A percentile compares a stretch with the other conserved stretches of the same genome.
These are phyloP conservation scores for Rhaphigaster nebulosa DNA, from an alignment of 2,888 invertebrate genomes.

Conservation along the genomic window DNA sequence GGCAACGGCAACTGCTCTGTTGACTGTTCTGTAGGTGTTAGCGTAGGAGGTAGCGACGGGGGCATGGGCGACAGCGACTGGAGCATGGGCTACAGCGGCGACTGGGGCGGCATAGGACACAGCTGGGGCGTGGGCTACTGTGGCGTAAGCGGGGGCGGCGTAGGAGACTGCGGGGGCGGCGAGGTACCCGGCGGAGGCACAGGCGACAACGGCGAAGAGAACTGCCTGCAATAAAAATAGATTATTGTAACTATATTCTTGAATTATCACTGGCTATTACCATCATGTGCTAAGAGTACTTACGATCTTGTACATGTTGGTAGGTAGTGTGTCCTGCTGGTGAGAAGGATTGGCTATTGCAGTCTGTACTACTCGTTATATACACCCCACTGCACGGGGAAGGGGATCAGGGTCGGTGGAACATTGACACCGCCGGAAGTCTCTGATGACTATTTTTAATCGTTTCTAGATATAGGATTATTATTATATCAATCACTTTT, in stretches of 20 bases:
- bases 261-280: neutral
- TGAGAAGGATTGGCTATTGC: neutral
- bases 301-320: conserved; percentile 49
- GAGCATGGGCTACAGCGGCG: conserved; percentile 65
- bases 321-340: neutral
- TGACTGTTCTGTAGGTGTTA: conserved; percentile 40
- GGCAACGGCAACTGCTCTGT: conserved; percentile 59
- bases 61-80: conserved; percentile 62
- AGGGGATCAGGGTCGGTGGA: conserved; percentile 40
- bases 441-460: too few species aligned
- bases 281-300: neutral
- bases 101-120: conserved; percentile 60
- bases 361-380: neutral
- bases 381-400: neutral
- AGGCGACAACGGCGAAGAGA: conserved; percentile 69
- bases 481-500: neutral
- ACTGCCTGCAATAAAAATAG: conserved; percentile 65
- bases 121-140: conserved; percentile 67
- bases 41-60: conserved; percentile 67
- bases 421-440: neutral
- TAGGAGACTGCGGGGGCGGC: conserved; percentile 38
- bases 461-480: neutral
- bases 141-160: conserved; percentile 67
- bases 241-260: neutral
- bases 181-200: conserved; percentile 68